Base-by-base conservation (phyloP, 2,888 invertebrate species). In the Leptogaster cylindrica region DNA sequence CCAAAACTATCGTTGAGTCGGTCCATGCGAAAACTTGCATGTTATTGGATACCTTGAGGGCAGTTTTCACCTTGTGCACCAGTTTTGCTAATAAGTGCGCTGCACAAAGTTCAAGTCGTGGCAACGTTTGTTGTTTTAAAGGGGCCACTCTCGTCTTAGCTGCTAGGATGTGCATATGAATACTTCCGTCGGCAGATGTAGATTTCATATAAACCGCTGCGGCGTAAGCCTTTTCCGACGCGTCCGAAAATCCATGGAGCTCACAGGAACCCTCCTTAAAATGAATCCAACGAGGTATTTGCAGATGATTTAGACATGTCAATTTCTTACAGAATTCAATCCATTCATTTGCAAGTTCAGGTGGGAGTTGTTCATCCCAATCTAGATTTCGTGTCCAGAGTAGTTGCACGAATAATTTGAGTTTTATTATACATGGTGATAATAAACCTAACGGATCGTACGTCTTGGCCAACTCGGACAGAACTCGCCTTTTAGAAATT, bases 121-220 rank as follows among this genome's bases (percentile, higher is more conserved):
- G n/a, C n/a, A n/a, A n/a, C n/a, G n/a, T n/a, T n/a, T n/a, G n/a
- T n/a, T n/a, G 25, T n/a, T 67, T 61, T 1, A 70, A 12, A 1
- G 70, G 70, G 1, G 70, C 67, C 0, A 70, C 70, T 14, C 44
- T 70, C n/a, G 68, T 44, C 44, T 68, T 67, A 2, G 65, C 33
- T 7, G 16, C 12, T 1, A 70, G 2, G n/a, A 67, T 23, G 7
- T 41, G 6, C 1, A 31, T 10, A 10, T 31, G 31, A 8, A 31
- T 31, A 31, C 10, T 31, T 31, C 31, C 31, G 6, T 31, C 31
- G 7, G 31, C 6, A 31, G 6, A 6, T 31, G 10, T 10, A 8
- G 31, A 8, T 10, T 31, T 44, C 16, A 48, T 20, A 6, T 48
- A 48, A 7, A 48, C 25, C 3, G 25, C 48, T 44, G 63, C 66